Conservation (phyloP, 2,113 vertebrate genomes). For the cattle (Bos taurus) region ARS-UCD2.0 NC_037332.1:86475501-86476000, state of each 20-base stretch:
- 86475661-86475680: not conserved
- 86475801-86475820: not conserved
- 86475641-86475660: not conserved
- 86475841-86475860: not conserved
- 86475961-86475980: not conserved
- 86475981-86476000: too few species aligned
- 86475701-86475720: not conserved
- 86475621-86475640: not conserved
- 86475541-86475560: not conserved
- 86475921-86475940: not conserved
- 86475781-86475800: not conserved
- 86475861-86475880: not conserved
- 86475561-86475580: not conserved
- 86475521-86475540: not conserved
- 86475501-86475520: not conserved
- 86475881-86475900: not conserved
- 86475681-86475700: not conserved
- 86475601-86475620: not conserved
- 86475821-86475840: not conserved
- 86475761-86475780: not conserved
- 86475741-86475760: not conserved
- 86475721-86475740: accelerated
- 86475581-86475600: not conserved
- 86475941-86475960: slow-evolving; percentile 15
- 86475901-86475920: not conserved